A percentile compares a stretch with the other conserved stretches of the same genome.
phyloP scores from a whole-genome alignment of 2,113 vertebrate genomes.

The Kryptolebias marmoratus region DNA sequence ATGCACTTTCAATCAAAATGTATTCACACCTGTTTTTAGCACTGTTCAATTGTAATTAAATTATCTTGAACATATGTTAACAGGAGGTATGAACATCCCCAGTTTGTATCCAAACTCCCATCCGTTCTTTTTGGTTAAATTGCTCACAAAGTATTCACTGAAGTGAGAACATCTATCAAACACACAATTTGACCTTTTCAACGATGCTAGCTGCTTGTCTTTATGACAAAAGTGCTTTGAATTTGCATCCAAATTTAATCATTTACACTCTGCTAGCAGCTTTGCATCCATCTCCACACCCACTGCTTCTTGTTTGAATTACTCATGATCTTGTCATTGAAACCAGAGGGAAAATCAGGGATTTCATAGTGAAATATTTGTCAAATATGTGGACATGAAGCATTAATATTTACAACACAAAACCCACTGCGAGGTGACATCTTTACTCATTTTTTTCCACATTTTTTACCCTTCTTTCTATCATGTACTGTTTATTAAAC shows the following conservation, averaged over 20 bases:
- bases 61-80: not conserved
- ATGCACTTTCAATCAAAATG: not conserved
- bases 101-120: not conserved
- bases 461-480: not conserved
- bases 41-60: not conserved
- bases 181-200: not conserved
- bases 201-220: not conserved
- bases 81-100: not conserved
- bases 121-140: not conserved
- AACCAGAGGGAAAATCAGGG: not conserved
- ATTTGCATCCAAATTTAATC: slow-evolving; percentile 5
- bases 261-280: not conserved
- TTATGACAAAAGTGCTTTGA: not conserved
- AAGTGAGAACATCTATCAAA: not conserved
- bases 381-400: not conserved
- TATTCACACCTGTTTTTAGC: not conserved
- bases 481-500: no score
- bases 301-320: not conserved
- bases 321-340: not conserved
- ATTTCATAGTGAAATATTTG: not conserved
- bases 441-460: not conserved
- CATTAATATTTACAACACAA: not conserved
- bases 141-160: slow-evolving; percentile 8
- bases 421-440: not conserved
- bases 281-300: not conserved